A percentile compares a stretch with the other conserved stretches of the same genome.
Conservation (phyloP, 1,140 invertebrate species). For the Drosophila virilis region DNA sequence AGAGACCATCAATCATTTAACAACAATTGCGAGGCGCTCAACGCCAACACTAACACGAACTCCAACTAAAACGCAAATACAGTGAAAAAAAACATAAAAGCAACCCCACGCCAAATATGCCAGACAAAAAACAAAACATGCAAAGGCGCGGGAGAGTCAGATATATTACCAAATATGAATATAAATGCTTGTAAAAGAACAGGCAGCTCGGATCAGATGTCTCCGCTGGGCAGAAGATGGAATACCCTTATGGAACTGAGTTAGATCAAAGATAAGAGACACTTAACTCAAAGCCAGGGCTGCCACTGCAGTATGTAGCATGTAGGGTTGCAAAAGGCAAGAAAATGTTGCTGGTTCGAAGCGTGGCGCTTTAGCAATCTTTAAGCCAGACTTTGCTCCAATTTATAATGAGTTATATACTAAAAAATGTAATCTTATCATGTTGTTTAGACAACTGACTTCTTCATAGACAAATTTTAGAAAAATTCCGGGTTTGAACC, state of each 20-base stretch:
- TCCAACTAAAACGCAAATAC: constrained; percentile 39
- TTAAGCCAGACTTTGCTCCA: too few relatives aligned
- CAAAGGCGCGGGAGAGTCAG: constrained; percentile 44
- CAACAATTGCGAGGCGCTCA: constrained; percentile 62
- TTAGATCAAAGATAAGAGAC: background rate
- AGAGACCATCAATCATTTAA: constrained; percentile 74
- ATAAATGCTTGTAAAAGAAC: constrained; percentile 57
- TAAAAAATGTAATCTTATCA: too few relatives aligned
- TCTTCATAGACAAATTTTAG: too few relatives aligned
- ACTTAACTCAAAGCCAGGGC: background rate
- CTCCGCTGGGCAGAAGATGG: background rate
- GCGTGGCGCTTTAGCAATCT: too few relatives aligned
- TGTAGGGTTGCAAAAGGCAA: too few relatives aligned
- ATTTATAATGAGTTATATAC: too few relatives aligned
- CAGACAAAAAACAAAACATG: constrained; percentile 38
- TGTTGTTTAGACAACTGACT: too few relatives aligned
- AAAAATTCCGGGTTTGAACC: too few relatives aligned
- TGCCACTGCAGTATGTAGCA: too few relatives aligned
- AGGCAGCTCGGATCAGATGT: background rate
- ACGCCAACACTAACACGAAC: constrained; percentile 73
- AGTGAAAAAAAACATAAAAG: constrained; percentile 32
- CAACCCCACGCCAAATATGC: constrained; percentile 40
- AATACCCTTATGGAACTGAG: constrained; percentile 17
- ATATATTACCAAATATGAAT: constrained; percentile 76
- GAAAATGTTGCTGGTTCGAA: too few relatives aligned